A percentile compares a stretch with the other conserved stretches of the same genome.
phyloP scores from a whole-genome alignment of 1,140 invertebrate species.

The Oreohelix idahoensis region DNA sequence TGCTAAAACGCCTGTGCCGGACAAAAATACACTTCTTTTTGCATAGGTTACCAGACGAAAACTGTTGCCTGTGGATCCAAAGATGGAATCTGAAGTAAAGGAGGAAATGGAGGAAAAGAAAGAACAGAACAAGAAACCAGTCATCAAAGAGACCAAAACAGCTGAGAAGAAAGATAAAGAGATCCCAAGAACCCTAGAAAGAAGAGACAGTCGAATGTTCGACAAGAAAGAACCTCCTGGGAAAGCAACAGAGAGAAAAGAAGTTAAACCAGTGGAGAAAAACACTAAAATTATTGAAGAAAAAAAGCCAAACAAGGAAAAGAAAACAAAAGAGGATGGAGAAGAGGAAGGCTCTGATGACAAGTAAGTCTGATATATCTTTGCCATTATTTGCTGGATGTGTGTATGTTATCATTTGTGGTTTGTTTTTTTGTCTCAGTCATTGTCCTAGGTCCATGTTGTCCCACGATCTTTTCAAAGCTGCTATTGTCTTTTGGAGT shows the following conservation, averaged over 20 bases:
- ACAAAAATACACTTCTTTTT: no score
- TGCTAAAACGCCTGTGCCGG: no score
- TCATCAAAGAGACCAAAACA: slow-evolving; percentile 46
- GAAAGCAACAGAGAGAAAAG: slow-evolving; percentile 26
- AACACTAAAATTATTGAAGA: slow-evolving; percentile 14
- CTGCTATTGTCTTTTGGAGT: no score
- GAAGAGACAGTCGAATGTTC: slow-evolving; percentile 23
- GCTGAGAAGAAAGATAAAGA: slow-evolving; percentile 53
- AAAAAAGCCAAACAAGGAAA: slow-evolving; percentile 34
- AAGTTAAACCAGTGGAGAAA: slow-evolving; percentile 31
- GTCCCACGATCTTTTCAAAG: no score
- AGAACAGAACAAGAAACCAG: slow-evolving; percentile 66
- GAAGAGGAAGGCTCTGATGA: slow-evolving; percentile 14
- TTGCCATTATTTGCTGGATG: no score
- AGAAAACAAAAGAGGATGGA: slow-evolving; percentile 26
- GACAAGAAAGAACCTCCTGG: slow-evolving; percentile 42
- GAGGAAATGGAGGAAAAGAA: slow-evolving; percentile 44
- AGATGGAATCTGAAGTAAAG: slow-evolving; percentile 43
- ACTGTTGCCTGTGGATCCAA: slow-evolving; percentile 40
- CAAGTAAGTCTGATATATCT: slow-evolving; percentile 33
- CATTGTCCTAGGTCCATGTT: no score
- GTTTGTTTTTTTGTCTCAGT: no score
- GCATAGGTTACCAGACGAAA: slow-evolving; percentile 39
- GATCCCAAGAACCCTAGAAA: slow-evolving; percentile 17
- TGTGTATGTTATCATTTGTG: no score